Evolutionary conservation across 1,140 invertebrate genomes (phyloP), one percentile per base, ranked within the genome.

Genomic region (Trinorchestia longiramus): DNA sequence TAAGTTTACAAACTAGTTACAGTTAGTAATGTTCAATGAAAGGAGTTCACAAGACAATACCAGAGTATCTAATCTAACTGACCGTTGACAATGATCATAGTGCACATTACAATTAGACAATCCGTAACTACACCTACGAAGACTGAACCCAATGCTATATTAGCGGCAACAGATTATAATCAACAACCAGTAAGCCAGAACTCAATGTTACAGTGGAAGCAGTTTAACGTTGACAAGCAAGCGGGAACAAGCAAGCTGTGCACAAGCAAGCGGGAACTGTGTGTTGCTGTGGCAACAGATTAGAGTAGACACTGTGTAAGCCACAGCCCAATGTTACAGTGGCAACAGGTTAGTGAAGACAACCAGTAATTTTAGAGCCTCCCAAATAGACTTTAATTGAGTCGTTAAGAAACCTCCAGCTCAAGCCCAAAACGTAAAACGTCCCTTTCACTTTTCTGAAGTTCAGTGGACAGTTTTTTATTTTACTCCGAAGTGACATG

Each of bases 361-460:
- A 94, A 45, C 6, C 19, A 19, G 44, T 47, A 8, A 94, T 44
- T 44, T 94, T 45, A 94, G 92, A 45, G 43, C 41, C 92, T 15
- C 43, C 40, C 92, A 23, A 94, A 94, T 94, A 6, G 92, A 43
- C 40, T 94, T 94, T 3, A 94, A 94, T 11, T 44, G 92, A 94
- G 92, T 40, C 92, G 92, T 94, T 44, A 94, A 45, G 28, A 11
- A 94, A 43, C 43, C 92, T 40, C 3, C 11, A 94, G 44, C 6
- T 43, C 43, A 11, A 47, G 43, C 43, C 92, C 17, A 0, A 47
- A n/a, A 40, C 92, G 92, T 94, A 94, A 47, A 94, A 36, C 47
- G 44, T 47, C 43, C 8, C 88, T 19, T 43, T 90, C 88, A 1
- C 88, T 90, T 41, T 36, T 42, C 43, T 90, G 88, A 90, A 90